Evolutionary conservation across 2,113 vertebrate genomes (phyloP).

Genomic region (Pomatostomus ruficeps): DNA sequence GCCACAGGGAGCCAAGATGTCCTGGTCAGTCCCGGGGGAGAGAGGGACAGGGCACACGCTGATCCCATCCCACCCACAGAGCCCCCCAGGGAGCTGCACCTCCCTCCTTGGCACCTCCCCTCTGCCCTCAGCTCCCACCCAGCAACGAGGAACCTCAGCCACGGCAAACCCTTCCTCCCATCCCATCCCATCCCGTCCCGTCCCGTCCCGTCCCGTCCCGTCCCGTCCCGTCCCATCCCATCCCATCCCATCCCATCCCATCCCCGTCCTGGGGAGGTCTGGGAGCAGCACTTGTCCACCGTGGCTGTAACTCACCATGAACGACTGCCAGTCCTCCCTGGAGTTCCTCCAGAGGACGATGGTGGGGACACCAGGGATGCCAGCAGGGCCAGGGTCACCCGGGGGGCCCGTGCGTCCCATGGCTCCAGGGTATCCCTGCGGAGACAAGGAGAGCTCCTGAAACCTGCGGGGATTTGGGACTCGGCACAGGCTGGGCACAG

Average conservation of each 20-base stretch:
- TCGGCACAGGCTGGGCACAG: background rate
- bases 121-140: background rate
- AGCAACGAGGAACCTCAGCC: background rate
- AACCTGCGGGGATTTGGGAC: background rate
- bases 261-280: background rate
- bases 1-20: background rate
- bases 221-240: background rate
- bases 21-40: background rate
- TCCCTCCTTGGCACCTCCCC: background rate
- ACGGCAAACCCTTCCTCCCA: fast-evolving
- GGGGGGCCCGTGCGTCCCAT: constrained; percentile 68
- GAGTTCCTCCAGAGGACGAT: constrained; percentile 85
- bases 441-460: background rate
- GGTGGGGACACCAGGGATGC: constrained; percentile 76
- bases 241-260: too few relatives aligned
- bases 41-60: fast-evolving
- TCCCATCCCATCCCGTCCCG: background rate
- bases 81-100: background rate
- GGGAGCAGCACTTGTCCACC: fast-evolving
- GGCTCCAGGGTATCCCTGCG: constrained; percentile 74
- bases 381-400: constrained; percentile 71
- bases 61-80: background rate
- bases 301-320: constrained; percentile 63
- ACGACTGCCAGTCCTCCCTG: constrained; percentile 80
- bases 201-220: background rate